Evolutionary conservation across 2,797 vertebrate genomes (phyloP).

Genomic region (Melanotaenia pygmaea): DNA sequence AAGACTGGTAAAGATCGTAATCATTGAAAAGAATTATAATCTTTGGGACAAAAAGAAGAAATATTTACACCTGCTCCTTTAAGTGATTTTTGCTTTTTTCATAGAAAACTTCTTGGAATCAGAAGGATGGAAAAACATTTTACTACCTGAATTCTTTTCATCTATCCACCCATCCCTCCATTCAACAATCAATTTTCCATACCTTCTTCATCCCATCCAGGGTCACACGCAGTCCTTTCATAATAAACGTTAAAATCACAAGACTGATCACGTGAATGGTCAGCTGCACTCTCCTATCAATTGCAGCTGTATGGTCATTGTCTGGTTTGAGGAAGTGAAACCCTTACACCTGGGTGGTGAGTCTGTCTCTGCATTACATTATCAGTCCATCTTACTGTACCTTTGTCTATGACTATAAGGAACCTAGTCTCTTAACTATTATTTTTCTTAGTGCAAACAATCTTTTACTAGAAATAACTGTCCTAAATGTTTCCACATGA

Average conservation of each 20-base stretch:
- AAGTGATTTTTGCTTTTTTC: neutral
- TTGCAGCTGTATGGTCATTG: no score
- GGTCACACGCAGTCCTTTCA: neutral
- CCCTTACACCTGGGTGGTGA: no score
- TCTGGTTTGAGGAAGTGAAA: no score
- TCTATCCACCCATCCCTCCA: no score
- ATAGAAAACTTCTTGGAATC: neutral
- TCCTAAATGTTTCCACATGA: constrained; percentile 1
- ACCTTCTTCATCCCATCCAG: no score
- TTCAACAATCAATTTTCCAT: neutral
- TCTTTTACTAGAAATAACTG: constrained; percentile 12
- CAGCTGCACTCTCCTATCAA: neutral
- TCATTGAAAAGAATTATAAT: neutral
- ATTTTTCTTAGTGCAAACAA: neutral
- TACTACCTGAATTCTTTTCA: neutral
- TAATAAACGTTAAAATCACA: neutral
- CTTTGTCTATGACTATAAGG: no score
- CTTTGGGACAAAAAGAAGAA: no score
- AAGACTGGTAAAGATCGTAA: neutral
- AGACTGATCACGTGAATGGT: neutral
- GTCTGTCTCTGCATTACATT: no score
- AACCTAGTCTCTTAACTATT: no score
- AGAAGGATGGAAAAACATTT: neutral
- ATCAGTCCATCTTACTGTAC: no score
- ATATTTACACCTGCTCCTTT: neutral